These are phyloP conservation scores for Temnothorax ravouxi DNA, from an alignment of 2,888 invertebrate species.

Conservation along the genomic window DNA sequence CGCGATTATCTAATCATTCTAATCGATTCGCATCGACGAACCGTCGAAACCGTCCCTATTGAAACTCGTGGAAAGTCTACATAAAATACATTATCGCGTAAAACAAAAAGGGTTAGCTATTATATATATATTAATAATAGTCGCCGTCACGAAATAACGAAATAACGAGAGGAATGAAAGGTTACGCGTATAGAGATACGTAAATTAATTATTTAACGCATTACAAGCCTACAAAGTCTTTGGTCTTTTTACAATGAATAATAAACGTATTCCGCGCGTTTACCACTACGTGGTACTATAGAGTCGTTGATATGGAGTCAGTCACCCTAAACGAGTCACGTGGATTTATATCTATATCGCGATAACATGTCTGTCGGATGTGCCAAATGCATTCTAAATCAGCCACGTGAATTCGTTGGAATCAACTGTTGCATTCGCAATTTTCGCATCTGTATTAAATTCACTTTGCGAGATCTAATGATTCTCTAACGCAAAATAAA, in stretches of 20 bases:
- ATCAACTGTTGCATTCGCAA: slow-evolving; percentile 39
- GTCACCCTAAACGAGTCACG: slow-evolving; percentile 73
- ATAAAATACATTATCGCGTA: background rate
- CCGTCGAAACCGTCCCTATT: background rate
- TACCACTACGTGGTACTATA: slow-evolving; percentile 42
- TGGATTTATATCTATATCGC: slow-evolving; percentile 48
- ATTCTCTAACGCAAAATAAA: background rate
- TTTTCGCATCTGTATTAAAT: background rate
- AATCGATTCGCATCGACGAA: too few species aligned
- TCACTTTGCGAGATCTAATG: background rate
- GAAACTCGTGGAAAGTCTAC: slow-evolving; percentile 12
- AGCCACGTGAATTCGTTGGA: slow-evolving; percentile 12
- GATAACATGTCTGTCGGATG: slow-evolving; percentile 48
- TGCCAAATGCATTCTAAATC: slow-evolving; percentile 65
- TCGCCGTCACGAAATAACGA: background rate
- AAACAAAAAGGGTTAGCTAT: background rate
- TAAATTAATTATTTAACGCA: slow-evolving; percentile 28
- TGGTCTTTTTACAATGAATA: background rate
- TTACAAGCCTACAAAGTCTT: background rate
- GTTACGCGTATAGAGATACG: background rate
- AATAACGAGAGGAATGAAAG: background rate
- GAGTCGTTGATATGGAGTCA: slow-evolving; percentile 67
- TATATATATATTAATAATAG: background rate
- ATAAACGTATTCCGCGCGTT: slow-evolving; percentile 67
- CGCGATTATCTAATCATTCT: slow-evolving; percentile 74